Conservation (phyloP, 2,888 invertebrate species). For the Arrhopalites spinosus region DNA sequence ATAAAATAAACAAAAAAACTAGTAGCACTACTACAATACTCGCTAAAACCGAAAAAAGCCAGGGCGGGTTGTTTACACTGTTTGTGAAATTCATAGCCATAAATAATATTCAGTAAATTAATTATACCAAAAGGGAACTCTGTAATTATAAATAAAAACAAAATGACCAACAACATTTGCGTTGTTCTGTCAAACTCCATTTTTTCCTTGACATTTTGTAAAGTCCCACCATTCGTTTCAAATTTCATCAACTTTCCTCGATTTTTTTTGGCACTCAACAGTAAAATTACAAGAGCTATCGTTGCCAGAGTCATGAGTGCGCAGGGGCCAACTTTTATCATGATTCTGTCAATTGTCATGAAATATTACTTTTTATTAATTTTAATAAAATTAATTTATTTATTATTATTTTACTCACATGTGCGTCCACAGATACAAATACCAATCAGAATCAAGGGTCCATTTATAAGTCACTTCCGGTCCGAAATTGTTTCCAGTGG, state of each 20-base stretch:
- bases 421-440: background rate
- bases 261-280: background rate
- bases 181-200: background rate
- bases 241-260: background rate
- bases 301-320: background rate
- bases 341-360: background rate
- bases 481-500: background rate
- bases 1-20: background rate
- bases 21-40: background rate
- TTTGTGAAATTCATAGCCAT: background rate
- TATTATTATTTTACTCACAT: background rate
- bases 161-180: background rate
- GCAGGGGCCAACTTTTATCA: background rate
- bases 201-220: background rate
- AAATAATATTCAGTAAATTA: background rate
- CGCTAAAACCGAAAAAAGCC: background rate
- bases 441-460: background rate
- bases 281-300: background rate
- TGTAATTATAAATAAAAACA: background rate
- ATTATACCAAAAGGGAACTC: background rate
- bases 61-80: background rate
- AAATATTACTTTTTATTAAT: background rate
- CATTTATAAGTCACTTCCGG: too few relatives aligned
- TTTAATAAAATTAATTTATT: background rate
- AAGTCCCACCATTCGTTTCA: background rate